These are phyloP conservation scores for Acromyrmex charruanus DNA, from an alignment of 1,140 invertebrate genomes.

Conservation along the genomic window DNA sequence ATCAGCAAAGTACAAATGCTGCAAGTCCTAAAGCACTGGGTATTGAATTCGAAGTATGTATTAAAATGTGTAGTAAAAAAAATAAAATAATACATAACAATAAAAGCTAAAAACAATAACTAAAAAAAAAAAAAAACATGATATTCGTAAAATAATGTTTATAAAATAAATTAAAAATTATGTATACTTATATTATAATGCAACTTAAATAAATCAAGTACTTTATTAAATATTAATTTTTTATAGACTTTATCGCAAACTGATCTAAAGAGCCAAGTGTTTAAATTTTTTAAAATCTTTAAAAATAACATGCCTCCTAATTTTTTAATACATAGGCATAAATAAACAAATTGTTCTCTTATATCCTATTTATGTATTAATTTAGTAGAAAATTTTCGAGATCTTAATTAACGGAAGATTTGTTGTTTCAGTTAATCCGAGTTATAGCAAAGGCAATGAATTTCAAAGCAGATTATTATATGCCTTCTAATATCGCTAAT, in stretches of 20 bases:
- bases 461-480: constrained; percentile 90
- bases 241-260: neutral
- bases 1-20: constrained; percentile 78
- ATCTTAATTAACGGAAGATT: neutral
- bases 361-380: neutral
- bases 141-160: neutral
- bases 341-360: constrained; percentile 68
- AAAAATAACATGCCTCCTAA: neutral
- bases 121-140: neutral
- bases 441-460: constrained; percentile 90
- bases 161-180: neutral
- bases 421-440: constrained; percentile 88
- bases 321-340: constrained; percentile 9
- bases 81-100: neutral
- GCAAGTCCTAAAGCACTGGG: constrained; percentile 82
- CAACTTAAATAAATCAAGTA: neutral
- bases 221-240: constrained; percentile 12
- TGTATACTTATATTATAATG: neutral
- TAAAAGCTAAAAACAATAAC: neutral
- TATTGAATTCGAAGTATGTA: constrained; percentile 89
- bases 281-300: neutral
- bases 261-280: neutral
- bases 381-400: constrained; percentile 19
- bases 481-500: constrained; percentile 86
- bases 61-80: neutral